These are phyloP conservation scores for Cosmia pyralina DNA, from an alignment of 2,888 invertebrate genomes.

Conservation along the genomic window DNA sequence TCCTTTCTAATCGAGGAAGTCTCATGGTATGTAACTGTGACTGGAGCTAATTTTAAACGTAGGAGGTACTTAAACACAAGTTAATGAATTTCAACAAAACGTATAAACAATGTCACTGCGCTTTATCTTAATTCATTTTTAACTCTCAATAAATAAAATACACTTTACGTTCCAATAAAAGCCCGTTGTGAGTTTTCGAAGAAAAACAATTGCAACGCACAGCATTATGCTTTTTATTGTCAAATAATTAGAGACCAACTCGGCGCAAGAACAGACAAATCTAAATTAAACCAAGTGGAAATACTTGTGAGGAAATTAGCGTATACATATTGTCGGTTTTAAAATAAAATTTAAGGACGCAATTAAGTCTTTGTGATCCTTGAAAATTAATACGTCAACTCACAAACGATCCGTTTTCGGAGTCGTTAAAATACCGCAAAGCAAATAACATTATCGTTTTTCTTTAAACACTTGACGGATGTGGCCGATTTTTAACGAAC, in stretches of 20 bases:
- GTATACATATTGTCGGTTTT: conserved; percentile 83
- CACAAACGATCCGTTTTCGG: conserved; percentile 76
- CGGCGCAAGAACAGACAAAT: conserved; percentile 72
- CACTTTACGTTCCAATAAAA: conserved; percentile 84
- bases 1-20: conserved; percentile 16
- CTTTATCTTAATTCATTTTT: conserved; percentile 75
- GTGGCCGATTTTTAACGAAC: conserved; percentile 69
- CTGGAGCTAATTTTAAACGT: conserved; percentile 12
- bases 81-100: conserved; percentile 24
- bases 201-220: conserved; percentile 77
- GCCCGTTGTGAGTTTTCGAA: conserved; percentile 68
- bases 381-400: conserved; percentile 83
- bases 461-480: conserved; percentile 70
- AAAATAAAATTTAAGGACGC: conserved; percentile 87
- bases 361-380: conserved; percentile 85
- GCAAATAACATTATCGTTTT: conserved; percentile 76
- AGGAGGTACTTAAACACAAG: conserved; percentile 1
- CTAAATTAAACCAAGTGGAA: conserved; percentile 75
- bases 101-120: conserved; percentile 37
- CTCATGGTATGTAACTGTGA: conserved; percentile 25
- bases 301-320: conserved; percentile 69
- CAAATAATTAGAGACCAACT: conserved; percentile 81
- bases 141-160: conserved; percentile 83
- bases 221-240: conserved; percentile 81
- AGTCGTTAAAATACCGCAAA: conserved; percentile 83